Percentiles rank a stretch among this genome's conserved stretches.
Conservation (phyloP, 1,140 invertebrate species). For the Zophobas morio region DNA sequence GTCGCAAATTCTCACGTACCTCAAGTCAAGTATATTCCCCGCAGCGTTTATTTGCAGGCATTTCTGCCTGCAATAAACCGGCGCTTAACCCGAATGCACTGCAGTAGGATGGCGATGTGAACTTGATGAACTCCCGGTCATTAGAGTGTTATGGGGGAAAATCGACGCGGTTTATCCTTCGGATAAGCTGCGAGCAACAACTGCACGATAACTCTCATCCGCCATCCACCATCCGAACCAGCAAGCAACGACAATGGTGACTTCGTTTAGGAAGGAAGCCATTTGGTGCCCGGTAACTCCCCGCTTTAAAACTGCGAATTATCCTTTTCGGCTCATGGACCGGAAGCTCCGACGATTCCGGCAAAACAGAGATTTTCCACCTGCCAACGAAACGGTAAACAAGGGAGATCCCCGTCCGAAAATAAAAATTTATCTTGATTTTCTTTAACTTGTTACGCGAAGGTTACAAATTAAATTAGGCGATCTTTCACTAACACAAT, state of each 20-base stretch:
- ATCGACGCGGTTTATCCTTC: constrained; percentile 15
- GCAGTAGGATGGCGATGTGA: background rate
- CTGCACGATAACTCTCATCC: constrained; percentile 15
- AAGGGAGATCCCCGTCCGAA: background rate
- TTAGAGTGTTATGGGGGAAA: constrained; percentile 9
- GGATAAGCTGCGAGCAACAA: constrained; percentile 32
- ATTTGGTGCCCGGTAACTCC: constrained; percentile 16
- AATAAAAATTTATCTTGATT: constrained; percentile 26
- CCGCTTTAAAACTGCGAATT: constrained; percentile 19
- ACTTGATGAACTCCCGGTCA: constrained; percentile 10
- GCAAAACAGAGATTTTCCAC: constrained; percentile 16
- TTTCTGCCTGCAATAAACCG: constrained; percentile 11
- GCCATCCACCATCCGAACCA: background rate
- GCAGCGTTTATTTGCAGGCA: background rate
- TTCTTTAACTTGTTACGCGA: constrained; percentile 14
- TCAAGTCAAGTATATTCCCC: background rate
- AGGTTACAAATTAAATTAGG: constrained; percentile 37
- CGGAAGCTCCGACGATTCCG: constrained; percentile 15
- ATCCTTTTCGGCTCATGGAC: constrained; percentile 20
- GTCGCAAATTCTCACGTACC: no score
- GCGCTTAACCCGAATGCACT: constrained; percentile 16
- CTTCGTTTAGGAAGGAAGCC: constrained; percentile 9
- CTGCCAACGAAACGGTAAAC: background rate
- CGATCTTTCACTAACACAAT: constrained; percentile 12
- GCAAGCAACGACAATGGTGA: constrained; percentile 8